Conservation (phyloP, 2,888 invertebrate genomes). For the Steromphala cineraria region DNA sequence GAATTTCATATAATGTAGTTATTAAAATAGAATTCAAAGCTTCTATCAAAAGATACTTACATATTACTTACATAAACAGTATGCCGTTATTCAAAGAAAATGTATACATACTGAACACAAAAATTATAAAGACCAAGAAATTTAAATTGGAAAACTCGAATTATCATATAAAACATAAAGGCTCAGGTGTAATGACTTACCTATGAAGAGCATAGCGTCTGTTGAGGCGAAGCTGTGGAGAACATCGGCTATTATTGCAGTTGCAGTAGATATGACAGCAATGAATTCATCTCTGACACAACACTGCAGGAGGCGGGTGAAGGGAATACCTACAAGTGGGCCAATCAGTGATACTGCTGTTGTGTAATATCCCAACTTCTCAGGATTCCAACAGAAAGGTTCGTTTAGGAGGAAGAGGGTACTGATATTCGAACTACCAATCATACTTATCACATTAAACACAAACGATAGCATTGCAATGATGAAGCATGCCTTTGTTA, state of each 20-base stretch:
- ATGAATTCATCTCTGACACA: not conserved
- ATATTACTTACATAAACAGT: too few species aligned
- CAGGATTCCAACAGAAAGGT: constrained; percentile 43
- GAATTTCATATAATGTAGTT: too few species aligned
- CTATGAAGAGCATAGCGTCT: constrained; percentile 15
- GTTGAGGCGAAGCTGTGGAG: not conserved
- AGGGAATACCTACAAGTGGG: not conserved
- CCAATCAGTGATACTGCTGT: not conserved
- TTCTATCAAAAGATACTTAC: too few species aligned
- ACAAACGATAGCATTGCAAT: not conserved
- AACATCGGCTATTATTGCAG: not conserved
- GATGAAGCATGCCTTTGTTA: not conserved
- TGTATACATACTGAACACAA: too few species aligned
- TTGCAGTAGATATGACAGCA: not conserved
- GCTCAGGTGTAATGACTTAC: constrained; percentile 15
- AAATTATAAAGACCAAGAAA: too few species aligned
- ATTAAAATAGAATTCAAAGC: too few species aligned
- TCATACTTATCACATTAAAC: not conserved
- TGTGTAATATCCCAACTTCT: not conserved
- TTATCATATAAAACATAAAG: too few species aligned
- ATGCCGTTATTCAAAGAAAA: too few species aligned
- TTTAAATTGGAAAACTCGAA: too few species aligned
- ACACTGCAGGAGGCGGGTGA: not conserved
- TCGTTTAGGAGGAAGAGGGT: constrained; percentile 36
- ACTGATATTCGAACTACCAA: constrained; percentile 23